Evolutionary conservation across 2,113 vertebrate species (phyloP), one percentile per base, ranked within the genome.

Genomic region (Echinops telfairi): DNA sequence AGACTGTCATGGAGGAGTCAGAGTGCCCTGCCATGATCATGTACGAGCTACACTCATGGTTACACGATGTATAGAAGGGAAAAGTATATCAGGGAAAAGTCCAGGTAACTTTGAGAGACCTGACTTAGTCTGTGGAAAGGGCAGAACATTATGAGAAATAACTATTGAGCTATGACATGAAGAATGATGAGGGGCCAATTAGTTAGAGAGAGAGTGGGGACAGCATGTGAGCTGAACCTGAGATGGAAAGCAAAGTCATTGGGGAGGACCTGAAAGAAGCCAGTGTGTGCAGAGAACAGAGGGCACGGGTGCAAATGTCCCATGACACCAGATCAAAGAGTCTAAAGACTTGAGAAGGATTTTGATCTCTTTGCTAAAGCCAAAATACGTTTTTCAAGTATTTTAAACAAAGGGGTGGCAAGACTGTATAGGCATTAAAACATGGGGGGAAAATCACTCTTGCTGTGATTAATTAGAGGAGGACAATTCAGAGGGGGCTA

Each of bases 341-440:
- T 57, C 78, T 75, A 84, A 92, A 60, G 22, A 6, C 31, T 83
- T 58, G 36, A 20, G 83, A 84, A 93, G 20, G 9, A 87, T 90
- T 81, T 82, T 83, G 33, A 80, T 77, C 38, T 91, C 93, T 17
- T 78, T 70, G 8, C 12, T 66, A 87, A 96, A 2, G 5, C 7
- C 31, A n/a, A 92, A 78, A 9, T n/a, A 93, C n/a, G 3, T 92
- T 88, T 38, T 79, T 66, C 36, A 36, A 71, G 20, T 68, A n/a
- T 43, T 94, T 93, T 77, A 83, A 95, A 23, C 27, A 78, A 92
- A 93, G 25, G 76, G 11, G 47, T 10, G n/a, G 58, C 3, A 82
- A 95, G 60, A 80, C 10, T 29, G 20, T 77, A 33, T 23, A 38
- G 12, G 17, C 33, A 31, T 60, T 84, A 4, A 43, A 79, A 70